phyloP scores from a whole-genome alignment of 2,888 invertebrate genomes.

The Mythimna ferrago region DNA sequence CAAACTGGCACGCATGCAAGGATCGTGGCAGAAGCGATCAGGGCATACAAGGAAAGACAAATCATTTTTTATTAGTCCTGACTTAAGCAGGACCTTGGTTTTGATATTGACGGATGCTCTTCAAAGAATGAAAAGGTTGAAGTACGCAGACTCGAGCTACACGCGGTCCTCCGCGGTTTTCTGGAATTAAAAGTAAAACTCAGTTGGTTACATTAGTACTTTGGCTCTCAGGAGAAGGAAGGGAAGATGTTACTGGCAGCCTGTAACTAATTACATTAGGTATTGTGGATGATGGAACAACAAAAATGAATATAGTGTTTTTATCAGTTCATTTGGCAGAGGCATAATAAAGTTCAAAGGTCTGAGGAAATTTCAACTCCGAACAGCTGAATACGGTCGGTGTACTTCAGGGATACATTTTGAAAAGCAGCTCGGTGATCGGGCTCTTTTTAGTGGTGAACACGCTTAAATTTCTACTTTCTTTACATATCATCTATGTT shows the following conservation, averaged over 20 bases:
- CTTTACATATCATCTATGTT: too few species aligned
- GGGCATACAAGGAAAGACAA: constrained; percentile 84
- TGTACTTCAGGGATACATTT: too few species aligned
- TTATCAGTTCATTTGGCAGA: too few species aligned
- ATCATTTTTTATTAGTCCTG: constrained; percentile 78
- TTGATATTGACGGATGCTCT: constrained; percentile 6
- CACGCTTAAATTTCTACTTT: too few species aligned
- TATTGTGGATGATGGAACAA: background rate
- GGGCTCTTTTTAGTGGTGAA: too few species aligned
- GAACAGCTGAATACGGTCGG: too few species aligned
- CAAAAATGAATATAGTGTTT: background rate
- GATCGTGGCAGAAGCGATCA: constrained; percentile 83
- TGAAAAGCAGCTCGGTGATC: too few species aligned
- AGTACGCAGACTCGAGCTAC: background rate
- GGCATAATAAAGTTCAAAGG: too few species aligned
- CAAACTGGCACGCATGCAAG: constrained; percentile 85
- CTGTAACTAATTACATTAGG: background rate
- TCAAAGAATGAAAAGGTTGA: constrained; percentile 1
- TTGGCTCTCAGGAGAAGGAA: background rate
- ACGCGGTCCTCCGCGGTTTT: background rate
- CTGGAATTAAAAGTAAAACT: constrained; percentile 27
- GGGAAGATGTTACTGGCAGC: background rate
- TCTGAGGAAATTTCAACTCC: too few species aligned
- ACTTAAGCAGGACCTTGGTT: constrained; percentile 30
- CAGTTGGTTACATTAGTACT: background rate